Conservation (phyloP, 2,113 vertebrate species). For the Leiothrix lutea region DNA sequence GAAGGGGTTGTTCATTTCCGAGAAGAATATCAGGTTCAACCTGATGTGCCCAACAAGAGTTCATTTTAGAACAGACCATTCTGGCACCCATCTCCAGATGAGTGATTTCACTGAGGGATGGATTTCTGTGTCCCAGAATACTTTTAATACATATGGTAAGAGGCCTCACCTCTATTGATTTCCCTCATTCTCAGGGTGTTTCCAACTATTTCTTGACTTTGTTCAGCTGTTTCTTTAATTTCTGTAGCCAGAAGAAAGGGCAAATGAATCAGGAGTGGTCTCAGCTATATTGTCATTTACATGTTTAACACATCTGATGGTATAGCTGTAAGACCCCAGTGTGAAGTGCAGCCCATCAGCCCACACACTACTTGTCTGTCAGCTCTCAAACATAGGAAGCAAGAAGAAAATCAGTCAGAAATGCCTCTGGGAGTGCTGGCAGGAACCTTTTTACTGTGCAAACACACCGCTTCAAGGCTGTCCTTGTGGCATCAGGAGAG, state of each 20-base stretch:
- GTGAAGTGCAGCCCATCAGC: neutral
- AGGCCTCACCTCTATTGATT: neutral
- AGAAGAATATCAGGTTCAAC: neutral
- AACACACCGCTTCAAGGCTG: neutral
- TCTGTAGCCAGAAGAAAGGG: neutral
- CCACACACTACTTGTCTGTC: neutral
- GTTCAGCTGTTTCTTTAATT: neutral
- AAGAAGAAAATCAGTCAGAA: neutral
- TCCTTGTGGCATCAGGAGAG: neutral
- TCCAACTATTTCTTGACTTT: neutral
- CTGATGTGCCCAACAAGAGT: neutral
- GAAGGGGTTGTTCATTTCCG: neutral
- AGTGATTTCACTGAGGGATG: neutral
- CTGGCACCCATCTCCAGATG: neutral
- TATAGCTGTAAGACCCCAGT: neutral
- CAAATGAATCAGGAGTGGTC: neutral
- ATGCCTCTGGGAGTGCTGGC: neutral
- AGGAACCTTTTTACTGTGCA: neutral
- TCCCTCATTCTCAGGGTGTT: neutral
- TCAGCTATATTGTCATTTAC: neutral
- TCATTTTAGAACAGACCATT: neutral
- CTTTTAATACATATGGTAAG: neutral
- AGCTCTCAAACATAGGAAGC: rapidly evolving
- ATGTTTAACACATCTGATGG: rapidly evolving
- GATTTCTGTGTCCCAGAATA: neutral